Evolutionary conservation across 2,113 vertebrate genomes (phyloP).

Genomic region (Epinephelus moara): DNA sequence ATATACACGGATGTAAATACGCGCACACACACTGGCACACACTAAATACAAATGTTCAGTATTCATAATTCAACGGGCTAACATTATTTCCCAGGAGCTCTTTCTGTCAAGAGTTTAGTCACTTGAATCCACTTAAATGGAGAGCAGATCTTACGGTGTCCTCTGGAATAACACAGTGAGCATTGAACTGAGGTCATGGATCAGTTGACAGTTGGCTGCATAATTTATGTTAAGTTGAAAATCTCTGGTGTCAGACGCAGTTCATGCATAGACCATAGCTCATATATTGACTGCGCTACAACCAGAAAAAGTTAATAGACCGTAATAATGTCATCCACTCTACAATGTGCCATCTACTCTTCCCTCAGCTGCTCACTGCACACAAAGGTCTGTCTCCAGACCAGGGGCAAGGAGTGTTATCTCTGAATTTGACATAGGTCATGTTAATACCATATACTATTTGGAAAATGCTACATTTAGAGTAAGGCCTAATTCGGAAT

Average conservation of each 20-base stretch:
- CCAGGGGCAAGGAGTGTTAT: not conserved
- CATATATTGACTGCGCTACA: conserved; percentile 49
- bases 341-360: conserved; percentile 32
- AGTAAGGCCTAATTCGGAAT: too few relatives aligned
- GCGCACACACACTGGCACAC: conserved; percentile 29
- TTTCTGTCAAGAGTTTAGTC: conserved; percentile 69
- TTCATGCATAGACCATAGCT: conserved; percentile 70
- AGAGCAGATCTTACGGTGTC: conserved; percentile 68
- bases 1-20: conserved; percentile 38
- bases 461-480: too few relatives aligned
- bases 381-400: not conserved
- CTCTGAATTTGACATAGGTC: too few relatives aligned
- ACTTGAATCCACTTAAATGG: conserved; percentile 74
- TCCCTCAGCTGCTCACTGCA: conserved; percentile 27
- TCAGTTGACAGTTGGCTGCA: conserved; percentile 83
- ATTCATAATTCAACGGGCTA: conserved; percentile 71
- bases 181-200: conserved; percentile 74
- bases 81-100: conserved; percentile 69
- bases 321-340: conserved; percentile 59
- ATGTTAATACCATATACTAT: too few relatives aligned
- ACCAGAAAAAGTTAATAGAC: conserved; percentile 56
- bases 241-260: conserved; percentile 73
- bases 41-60: conserved; percentile 65
- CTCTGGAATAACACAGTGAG: conserved; percentile 70
- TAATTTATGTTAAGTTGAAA: conserved; percentile 83